Conservation (phyloP, 1,140 invertebrate genomes). For the Gryllus bimaculatus region DNA sequence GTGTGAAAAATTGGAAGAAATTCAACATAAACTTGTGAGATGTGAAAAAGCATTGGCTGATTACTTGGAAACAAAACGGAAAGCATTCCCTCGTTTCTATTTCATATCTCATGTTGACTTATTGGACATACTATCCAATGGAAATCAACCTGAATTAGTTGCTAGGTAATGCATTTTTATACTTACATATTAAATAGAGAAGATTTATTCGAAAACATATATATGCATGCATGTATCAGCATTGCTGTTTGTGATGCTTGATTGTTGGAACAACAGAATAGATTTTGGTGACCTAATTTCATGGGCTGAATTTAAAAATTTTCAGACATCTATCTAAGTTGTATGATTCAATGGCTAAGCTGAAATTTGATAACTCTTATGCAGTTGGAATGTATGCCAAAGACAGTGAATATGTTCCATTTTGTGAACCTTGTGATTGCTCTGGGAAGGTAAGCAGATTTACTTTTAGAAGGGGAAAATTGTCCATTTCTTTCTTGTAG, state of each 20-base stretch:
- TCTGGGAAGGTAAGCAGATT: constrained; percentile 55
- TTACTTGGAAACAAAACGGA: constrained; percentile 89
- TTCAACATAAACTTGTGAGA: constrained; percentile 64
- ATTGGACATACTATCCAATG: constrained; percentile 92
- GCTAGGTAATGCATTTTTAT: constrained; percentile 28
- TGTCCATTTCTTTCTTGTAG: too few species aligned
- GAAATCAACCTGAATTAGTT: constrained; percentile 79
- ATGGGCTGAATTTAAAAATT: neutral
- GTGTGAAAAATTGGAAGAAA: constrained; percentile 58
- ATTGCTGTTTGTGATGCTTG: too few species aligned
- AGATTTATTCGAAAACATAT: too few species aligned
- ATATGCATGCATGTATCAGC: too few species aligned
- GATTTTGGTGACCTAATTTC: too few species aligned
- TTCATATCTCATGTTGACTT: constrained; percentile 91
- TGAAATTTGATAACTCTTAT: constrained; percentile 52
- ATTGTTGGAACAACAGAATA: constrained; percentile 29
- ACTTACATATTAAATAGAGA: neutral
- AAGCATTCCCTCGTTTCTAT: constrained; percentile 91
- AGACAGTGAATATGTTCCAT: constrained; percentile 70
- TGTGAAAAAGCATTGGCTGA: constrained; percentile 93
- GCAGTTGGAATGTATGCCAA: constrained; percentile 82
- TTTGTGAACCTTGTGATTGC: constrained; percentile 68
- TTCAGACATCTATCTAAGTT: constrained; percentile 83
- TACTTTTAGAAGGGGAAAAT: too few species aligned
- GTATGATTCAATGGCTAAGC: constrained; percentile 81